Conservation (phyloP, 1,140 invertebrate genomes). For the Uloborus diversus region DNA sequence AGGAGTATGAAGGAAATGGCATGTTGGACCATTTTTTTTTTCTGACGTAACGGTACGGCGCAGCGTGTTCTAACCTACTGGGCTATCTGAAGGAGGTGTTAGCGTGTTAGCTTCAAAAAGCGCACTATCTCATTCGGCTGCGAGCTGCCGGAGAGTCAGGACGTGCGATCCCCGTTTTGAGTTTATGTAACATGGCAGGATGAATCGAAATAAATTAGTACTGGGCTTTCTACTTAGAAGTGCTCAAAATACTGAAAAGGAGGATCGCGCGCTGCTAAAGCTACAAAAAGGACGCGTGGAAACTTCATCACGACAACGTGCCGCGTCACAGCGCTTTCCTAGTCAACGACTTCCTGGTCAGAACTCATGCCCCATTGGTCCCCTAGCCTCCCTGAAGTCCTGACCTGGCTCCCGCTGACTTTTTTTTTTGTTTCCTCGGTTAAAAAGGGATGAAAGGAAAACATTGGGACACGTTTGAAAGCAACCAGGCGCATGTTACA, state of each 20-base stretch:
- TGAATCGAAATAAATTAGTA: not conserved
- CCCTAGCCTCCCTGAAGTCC: not conserved
- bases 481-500: not conserved
- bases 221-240: not conserved
- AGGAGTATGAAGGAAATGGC: too few species aligned
- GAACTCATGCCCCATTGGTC: not conserved
- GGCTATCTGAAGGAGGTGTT: not conserved
- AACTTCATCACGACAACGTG: not conserved
- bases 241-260: not conserved
- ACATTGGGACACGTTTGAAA: not conserved
- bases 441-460: not conserved
- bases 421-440: not conserved
- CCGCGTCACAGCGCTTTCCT: not conserved
- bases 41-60: too few species aligned
- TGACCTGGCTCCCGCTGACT: not conserved
- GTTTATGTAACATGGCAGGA: not conserved
- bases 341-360: not conserved
- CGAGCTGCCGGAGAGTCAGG: not conserved
- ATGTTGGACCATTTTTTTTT: too few species aligned
- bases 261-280: not conserved
- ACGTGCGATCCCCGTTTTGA: not conserved
- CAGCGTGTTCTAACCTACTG: not conserved
- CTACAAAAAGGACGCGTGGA: not conserved
- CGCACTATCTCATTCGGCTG: not conserved
- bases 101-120: too few species aligned